Base-by-base conservation (phyloP, 2,113 vertebrate species). In the Bungarus multicinctus region DNA sequence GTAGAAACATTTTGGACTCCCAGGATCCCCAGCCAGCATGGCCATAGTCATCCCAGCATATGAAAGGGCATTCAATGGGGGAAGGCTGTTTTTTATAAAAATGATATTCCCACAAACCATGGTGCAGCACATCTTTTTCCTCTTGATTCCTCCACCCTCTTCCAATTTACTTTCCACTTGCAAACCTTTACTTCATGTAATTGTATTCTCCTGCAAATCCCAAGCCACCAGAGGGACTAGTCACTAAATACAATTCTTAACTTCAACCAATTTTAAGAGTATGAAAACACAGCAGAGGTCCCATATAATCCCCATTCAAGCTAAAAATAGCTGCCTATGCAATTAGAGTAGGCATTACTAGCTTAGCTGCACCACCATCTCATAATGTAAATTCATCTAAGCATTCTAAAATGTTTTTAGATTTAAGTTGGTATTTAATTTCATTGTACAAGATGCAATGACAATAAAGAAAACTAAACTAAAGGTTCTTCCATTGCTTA, bases 401-500 rank as follows among this genome's bases (percentile, higher is more conserved):
- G 6, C 8, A 69, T n/a, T 45, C 16, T 14, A 47, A 50, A 50
- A 50, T 50, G 47, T 50, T 50, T 50, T 50, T 50, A 50, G 47
- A 50, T 50, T 50, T 50, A 50, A 50, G 9, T 50, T 50, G 47
- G 47, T 47, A 50, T 50, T 50, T 50, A 50, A 50, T 50, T 50
- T 50, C 8, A 9, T 50, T 50, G 47, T 50, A 50, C 47, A 50
- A 50, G 47, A 50, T 50, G 47, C 8, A 50, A 50, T 50, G 47
- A 50, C 47, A 50, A 50, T 50, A 50, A 50, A 50, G 47, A 8
- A 50, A 50, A 50, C 7, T 50, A 8, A 50, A 50, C 47, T 50
- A 50, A 54, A 47, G 12, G 14, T 47, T 27, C 16, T 89, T 57
- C n/a, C 22, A 60, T 14, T 27, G 22, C 97, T 94, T 92, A 98